A percentile compares a stretch with the other conserved stretches of the same genome.
These are phyloP conservation scores for Drosophila leontia DNA, from an alignment of 1,140 invertebrate genomes.

Conservation along the genomic window DNA sequence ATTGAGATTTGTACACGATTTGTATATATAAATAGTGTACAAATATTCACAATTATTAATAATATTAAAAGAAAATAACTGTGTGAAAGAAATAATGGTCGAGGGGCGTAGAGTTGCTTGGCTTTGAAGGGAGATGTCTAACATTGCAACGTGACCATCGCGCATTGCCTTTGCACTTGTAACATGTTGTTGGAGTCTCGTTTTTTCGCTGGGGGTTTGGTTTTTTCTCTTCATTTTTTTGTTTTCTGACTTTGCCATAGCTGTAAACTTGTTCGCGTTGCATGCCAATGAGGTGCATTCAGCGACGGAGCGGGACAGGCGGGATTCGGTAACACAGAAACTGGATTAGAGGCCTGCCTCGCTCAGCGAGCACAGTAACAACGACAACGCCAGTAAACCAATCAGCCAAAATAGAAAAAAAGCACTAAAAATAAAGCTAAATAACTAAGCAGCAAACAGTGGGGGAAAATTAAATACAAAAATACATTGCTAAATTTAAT, in stretches of 20 bases:
- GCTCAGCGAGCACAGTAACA: constrained; percentile 8
- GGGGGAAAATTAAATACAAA: background rate
- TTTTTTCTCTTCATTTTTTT: constrained; percentile 17
- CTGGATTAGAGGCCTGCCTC: constrained; percentile 69
- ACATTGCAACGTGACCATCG: constrained; percentile 80
- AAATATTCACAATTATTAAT: background rate
- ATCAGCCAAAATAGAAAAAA: constrained; percentile 32
- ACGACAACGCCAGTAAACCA: constrained; percentile 21
- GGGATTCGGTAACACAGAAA: constrained; percentile 57
- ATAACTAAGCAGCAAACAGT: constrained; percentile 32
- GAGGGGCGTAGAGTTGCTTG: constrained; percentile 41
- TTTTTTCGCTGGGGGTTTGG: constrained; percentile 31
- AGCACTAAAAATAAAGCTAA: constrained; percentile 18
- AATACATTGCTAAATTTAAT: background rate
- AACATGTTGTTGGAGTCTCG: constrained; percentile 67
- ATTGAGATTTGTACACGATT: background rate
- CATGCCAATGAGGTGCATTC: constrained; percentile 46
- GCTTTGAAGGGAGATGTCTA: constrained; percentile 51
- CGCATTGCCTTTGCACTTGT: constrained; percentile 73
- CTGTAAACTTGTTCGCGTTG: constrained; percentile 75
- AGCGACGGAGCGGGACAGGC: constrained; percentile 8
- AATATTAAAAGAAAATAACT: constrained; percentile 50
- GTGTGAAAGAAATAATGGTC: constrained; percentile 66
- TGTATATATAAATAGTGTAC: background rate
- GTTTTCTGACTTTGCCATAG: constrained; percentile 51